Evolutionary conservation across 2,113 vertebrate genomes (phyloP), one percentile per base, ranked within the genome.

Genomic region (Patagioenas fasciata): DNA sequence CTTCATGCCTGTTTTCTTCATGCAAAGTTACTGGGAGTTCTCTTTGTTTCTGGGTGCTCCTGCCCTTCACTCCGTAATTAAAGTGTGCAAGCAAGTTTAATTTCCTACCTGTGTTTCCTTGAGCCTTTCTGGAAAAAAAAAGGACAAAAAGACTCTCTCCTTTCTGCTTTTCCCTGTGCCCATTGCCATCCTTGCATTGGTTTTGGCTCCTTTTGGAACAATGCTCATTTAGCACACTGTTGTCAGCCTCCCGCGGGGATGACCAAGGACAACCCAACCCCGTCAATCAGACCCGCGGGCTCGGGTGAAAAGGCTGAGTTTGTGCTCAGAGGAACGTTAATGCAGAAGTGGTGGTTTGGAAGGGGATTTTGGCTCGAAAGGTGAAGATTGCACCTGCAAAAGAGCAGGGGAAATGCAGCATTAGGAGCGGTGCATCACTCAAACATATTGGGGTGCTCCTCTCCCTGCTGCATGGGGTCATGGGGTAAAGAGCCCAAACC

Each of bases 191-290:
- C 48, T 38, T 19, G 56, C 31, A 21, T 54, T 0, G 1, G 26
- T 32, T 73, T n/a, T 38, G 38, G 53, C 16, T 54, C 15, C 28
- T 34, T n/a, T 31, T 34, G 31, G 54, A 6, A 11, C 17, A 58
- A 13, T 15, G 7, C 8, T 15, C 10, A 1, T 19, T 42, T 16
- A 21, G 19, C 3, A 15, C n/a, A 2, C 4, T 0, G 1, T 28
- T 20, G 38, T 36, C 24, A 18, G 58, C 47, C 38, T 66, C 21
- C 66, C 20, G 26, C n/a, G 38, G 65, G 4, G 7, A 4, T 19
- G 78, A 8, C 28, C 44, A 16, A 16, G 58, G 58, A 66, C 51
- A 34, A 3, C 10, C 14, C 51, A 34, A 3, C 10, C 14, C 20
- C 15, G 2, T 44, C 42, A 3, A 7, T 4, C 9, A 71, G 57